A percentile compares a stretch with the other conserved stretches of the same genome.
phyloP scores from a whole-genome alignment of 2,797 vertebrate species.

The Mus minutoides region DNA sequence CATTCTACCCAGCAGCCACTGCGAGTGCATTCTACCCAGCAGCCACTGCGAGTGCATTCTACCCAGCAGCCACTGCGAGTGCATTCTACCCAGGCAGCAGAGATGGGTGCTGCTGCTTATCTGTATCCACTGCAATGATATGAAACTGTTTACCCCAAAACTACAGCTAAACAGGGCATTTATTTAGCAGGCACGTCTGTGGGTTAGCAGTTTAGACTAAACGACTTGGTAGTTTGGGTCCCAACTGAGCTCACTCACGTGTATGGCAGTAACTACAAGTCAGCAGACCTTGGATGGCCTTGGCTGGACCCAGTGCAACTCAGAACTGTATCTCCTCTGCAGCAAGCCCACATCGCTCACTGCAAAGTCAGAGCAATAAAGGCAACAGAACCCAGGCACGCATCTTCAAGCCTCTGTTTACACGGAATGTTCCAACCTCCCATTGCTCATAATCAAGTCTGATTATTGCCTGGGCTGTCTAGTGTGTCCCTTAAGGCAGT shows the following conservation, averaged over 20 bases:
- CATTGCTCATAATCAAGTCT: neutral
- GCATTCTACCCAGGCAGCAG: neutral
- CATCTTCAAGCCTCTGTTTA: neutral
- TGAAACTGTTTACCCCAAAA: conserved; percentile 10
- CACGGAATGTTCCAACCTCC: neutral
- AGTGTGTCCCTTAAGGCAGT: neutral
- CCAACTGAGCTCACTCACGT: neutral
- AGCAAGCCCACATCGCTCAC: conserved; percentile 13
- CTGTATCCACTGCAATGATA: neutral
- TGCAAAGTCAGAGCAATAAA: neutral
- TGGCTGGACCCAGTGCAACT: neutral
- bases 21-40: neutral
- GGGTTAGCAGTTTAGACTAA: neutral
- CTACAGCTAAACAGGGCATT: neutral
- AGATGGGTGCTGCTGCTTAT: neutral
- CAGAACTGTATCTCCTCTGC: neutral
- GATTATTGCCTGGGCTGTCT: neutral
- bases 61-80: conserved; percentile 8
- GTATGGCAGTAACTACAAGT: neutral
- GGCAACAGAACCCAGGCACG: neutral
- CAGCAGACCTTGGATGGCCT: conserved; percentile 32
- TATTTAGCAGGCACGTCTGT: neutral
- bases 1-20: neutral
- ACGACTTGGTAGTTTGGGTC: neutral
- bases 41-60: neutral